Base-by-base conservation (phyloP, 2,888 invertebrate genomes). In the Epiblema foenella region DNA sequence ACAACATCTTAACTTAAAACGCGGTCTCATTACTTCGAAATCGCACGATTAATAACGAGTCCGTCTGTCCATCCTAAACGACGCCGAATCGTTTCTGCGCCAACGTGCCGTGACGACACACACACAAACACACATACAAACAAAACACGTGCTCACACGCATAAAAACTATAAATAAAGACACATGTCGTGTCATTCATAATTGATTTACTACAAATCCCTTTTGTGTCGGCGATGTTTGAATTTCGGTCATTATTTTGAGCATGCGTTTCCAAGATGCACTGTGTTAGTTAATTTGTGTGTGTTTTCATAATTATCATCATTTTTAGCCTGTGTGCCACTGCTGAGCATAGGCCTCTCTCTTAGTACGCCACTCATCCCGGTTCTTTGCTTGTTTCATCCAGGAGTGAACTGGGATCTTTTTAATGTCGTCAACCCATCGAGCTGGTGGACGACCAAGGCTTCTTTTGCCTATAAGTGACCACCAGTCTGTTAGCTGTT, bases 11-110 rank as follows among this genome's bases (percentile, higher is more conserved):
- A 56, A 70, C 46, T 46, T 66, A 60, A 69, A 65, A 60, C 51
- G 49, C 57, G 54, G 12, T 65, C 74, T 75, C 74, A 75, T 75
- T 75, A 75, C 71, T 73, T 62, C 67, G 60, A 72, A 68, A 74
- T 72, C 73, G 74, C 71, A 60, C 74, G 73, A 75, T 75, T 75
- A 74, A 64, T 71, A 62, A 51, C 67, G 56, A 65, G 66, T 69
- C 69, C 64, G 71, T 70, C 69, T 60, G 63, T 58, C 69, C 71
- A 67, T 63, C 64, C 60, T 72, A 74, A 74, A 72, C 69, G 72
- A 69, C 67, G 63, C 58, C 58, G 67, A 39, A 57, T 54, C 60
- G 67, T 67, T 42, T 54, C 56, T 60, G 66, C 49, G 29, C 12
- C 72, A 52, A 57, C 54, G 37, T 62, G 64, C 59, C 59, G 60